phyloP scores from a whole-genome alignment of 2,113 vertebrate species.

The Delphinapterus leucas region DNA sequence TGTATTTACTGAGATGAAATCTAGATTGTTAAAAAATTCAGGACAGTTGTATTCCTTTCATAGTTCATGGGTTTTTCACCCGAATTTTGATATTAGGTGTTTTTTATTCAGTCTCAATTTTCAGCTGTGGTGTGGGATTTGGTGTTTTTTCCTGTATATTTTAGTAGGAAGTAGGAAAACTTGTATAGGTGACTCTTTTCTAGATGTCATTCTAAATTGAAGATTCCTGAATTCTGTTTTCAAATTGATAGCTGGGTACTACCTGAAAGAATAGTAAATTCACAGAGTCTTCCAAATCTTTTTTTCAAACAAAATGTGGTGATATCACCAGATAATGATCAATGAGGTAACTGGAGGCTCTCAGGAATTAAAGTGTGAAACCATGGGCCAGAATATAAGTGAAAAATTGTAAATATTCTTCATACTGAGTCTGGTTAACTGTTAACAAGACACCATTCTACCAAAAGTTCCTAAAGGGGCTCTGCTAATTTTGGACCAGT shows the following conservation, averaged over 20 bases:
- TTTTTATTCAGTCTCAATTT: not conserved
- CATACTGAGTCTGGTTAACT: not conserved
- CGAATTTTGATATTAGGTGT: not conserved
- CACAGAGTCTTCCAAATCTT: not conserved
- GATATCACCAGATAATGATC: not conserved
- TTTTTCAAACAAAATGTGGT: not conserved
- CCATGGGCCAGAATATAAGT: not conserved
- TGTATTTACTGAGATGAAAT: not conserved
- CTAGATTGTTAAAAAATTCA: not conserved
- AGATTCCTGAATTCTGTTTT: not conserved
- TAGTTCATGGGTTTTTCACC: not conserved
- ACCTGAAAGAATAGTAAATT: not conserved
- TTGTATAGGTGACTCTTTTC: not conserved
- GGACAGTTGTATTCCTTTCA: not conserved
- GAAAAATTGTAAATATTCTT: not conserved
- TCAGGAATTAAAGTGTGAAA: not conserved
- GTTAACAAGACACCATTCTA: not conserved
- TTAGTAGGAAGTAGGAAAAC: not conserved
- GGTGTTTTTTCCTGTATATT: not conserved
- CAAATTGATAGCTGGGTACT: not conserved
- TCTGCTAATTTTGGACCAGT: not conserved
- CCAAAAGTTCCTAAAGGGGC: not conserved
- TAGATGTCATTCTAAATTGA: not conserved
- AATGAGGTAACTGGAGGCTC: not conserved
- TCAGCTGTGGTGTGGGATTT: not conserved